phyloP scores from a whole-genome alignment of 2,888 invertebrate genomes.

The Emesis castigata region DNA sequence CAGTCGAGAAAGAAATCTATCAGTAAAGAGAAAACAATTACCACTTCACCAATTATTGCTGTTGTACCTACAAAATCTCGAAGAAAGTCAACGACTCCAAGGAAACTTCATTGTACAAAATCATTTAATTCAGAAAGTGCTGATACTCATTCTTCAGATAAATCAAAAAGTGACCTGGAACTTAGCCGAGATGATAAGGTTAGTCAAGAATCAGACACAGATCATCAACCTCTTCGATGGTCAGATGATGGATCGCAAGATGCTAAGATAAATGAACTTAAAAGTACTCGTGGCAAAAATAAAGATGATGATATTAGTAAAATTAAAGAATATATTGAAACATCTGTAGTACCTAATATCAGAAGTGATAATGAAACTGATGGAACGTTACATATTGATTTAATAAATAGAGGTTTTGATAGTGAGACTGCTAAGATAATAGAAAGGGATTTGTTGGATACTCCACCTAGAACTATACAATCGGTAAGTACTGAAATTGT shows the following conservation, averaged over 20 bases:
- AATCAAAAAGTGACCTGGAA: slow-evolving; percentile 58
- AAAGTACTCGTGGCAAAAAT: slow-evolving; percentile 50
- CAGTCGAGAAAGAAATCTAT: slow-evolving; percentile 69
- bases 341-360: slow-evolving; percentile 64
- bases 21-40: slow-evolving; percentile 73
- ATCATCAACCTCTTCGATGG: slow-evolving; percentile 78
- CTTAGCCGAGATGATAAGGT: slow-evolving; percentile 56
- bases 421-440: slow-evolving; percentile 82
- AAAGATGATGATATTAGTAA: slow-evolving; percentile 80
- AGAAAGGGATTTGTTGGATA: slow-evolving; percentile 81
- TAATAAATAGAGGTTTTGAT: slow-evolving; percentile 83
- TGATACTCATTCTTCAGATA: slow-evolving; percentile 75
- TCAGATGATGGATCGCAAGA: slow-evolving; percentile 83
- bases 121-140: slow-evolving; percentile 77
- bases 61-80: slow-evolving; percentile 80
- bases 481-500: slow-evolving; percentile 33
- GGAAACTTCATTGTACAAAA: slow-evolving; percentile 82
- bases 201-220: slow-evolving; percentile 77
- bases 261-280: slow-evolving; percentile 69
- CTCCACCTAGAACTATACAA: slow-evolving; percentile 68
- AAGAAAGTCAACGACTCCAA: slow-evolving; percentile 84
- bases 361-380: slow-evolving; percentile 60
- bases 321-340: slow-evolving; percentile 81
- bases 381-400: slow-evolving; percentile 77
- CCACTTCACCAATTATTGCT: slow-evolving; percentile 57